These are phyloP conservation scores for Phengaris arion DNA, from an alignment of 2,888 invertebrate species.

Conservation along the genomic window DNA sequence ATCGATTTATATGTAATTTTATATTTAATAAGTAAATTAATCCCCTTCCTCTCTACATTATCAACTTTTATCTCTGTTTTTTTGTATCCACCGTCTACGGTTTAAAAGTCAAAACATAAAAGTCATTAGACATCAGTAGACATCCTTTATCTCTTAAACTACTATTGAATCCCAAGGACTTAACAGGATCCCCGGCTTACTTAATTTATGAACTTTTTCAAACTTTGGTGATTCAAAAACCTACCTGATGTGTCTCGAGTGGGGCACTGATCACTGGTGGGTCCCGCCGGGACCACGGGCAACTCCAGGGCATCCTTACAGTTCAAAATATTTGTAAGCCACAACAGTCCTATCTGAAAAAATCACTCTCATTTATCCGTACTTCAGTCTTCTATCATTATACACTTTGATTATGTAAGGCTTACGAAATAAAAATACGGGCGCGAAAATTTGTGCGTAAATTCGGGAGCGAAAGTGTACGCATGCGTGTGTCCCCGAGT, in stretches of 20 bases:
- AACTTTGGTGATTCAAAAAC: slow-evolving; percentile 39
- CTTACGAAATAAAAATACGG: slow-evolving; percentile 27
- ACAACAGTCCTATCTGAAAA: not conserved
- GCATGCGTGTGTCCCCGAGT: slow-evolving; percentile 62
- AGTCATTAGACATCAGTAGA: not conserved
- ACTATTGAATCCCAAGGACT: slow-evolving; percentile 4
- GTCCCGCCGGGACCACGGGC: slow-evolving; percentile 70
- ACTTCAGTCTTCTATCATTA: slow-evolving; percentile 25
- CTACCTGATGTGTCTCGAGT: slow-evolving; percentile 62
- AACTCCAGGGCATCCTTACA: slow-evolving; percentile 66
- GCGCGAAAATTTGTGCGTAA: slow-evolving; percentile 45
- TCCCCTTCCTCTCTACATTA: not conserved
- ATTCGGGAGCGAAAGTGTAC: slow-evolving; percentile 52
- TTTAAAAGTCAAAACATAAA: slow-evolving; percentile 11
- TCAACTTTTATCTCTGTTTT: not conserved
- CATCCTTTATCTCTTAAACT: slow-evolving; percentile 3
- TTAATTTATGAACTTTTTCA: slow-evolving; percentile 14
- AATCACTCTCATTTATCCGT: not conserved
- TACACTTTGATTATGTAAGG: slow-evolving; percentile 26
- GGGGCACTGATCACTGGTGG: slow-evolving; percentile 60
- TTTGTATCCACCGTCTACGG: not conserved
- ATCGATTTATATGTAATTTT: not conserved
- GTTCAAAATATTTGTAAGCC: slow-evolving; percentile 38
- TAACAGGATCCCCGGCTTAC: slow-evolving; percentile 6
- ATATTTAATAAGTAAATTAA: not conserved